Evolutionary conservation across 1,140 invertebrate genomes (phyloP).

Genomic region (Bombyx mori): DNA sequence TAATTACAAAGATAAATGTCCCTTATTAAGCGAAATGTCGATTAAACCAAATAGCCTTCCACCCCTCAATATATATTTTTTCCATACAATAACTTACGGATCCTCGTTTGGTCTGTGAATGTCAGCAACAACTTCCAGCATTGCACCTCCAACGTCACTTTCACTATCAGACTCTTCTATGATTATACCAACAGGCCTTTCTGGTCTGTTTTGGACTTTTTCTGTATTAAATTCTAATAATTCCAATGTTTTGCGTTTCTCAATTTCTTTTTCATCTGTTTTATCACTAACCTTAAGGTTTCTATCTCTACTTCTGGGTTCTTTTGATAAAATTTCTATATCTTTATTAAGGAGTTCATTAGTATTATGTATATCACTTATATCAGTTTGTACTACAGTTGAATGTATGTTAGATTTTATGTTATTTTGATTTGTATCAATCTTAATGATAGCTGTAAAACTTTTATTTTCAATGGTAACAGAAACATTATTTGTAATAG

Average conservation of each 20-base stretch:
- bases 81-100: constrained; percentile 26
- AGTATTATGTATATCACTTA: constrained; percentile 3
- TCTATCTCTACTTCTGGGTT: too few species aligned
- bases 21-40: too few species aligned
- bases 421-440: constrained; percentile 8
- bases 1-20: too few species aligned
- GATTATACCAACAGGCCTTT: constrained; percentile 11
- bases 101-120: constrained; percentile 36
- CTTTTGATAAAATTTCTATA: not conserved
- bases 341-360: not conserved
- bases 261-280: too few species aligned
- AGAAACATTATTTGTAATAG: not conserved
- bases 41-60: too few species aligned
- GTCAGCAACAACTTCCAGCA: constrained; percentile 32
- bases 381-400: constrained; percentile 35
- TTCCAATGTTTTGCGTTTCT: too few species aligned
- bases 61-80: not conserved
- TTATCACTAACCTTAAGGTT: too few species aligned
- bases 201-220: constrained; percentile 9
- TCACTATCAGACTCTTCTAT: constrained; percentile 49
- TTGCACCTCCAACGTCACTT: constrained; percentile 17
- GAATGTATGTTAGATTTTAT: constrained; percentile 22
- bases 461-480: not conserved
- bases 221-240: not conserved
- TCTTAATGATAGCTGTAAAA: not conserved